A percentile compares a stretch with the other conserved stretches of the same genome.
These are phyloP conservation scores for Fragum fragum DNA, from an alignment of 2,888 invertebrate species.

Conservation along the genomic window DNA sequence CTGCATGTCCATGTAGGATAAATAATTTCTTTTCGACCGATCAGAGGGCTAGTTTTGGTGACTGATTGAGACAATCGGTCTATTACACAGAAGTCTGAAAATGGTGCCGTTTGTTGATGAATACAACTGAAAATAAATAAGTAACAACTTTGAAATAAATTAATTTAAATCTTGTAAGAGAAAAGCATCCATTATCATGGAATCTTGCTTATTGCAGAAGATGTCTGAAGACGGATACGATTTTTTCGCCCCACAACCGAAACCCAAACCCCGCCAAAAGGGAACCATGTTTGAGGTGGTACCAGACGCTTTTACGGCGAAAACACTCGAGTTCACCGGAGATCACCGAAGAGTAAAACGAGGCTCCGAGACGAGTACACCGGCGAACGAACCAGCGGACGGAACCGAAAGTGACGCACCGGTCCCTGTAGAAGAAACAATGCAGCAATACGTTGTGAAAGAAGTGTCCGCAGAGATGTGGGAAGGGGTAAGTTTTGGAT, in stretches of 20 bases:
- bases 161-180: no score
- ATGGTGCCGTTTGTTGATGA: no score
- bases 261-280: constrained; percentile 76
- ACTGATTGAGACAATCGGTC: no score
- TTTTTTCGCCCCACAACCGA: constrained; percentile 78
- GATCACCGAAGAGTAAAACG: constrained; percentile 62
- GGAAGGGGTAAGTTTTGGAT: constrained; percentile 66
- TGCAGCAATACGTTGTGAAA: constrained; percentile 61
- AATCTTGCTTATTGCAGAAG: neutral
- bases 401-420: constrained; percentile 25
- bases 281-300: constrained; percentile 79
- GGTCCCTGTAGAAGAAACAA: constrained; percentile 49
- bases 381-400: constrained; percentile 19
- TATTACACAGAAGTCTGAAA: no score
- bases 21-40: no score
- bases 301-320: constrained; percentile 79
- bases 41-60: no score
- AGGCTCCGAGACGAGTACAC: constrained; percentile 27
- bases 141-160: no score
- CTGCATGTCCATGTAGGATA: no score
- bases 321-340: constrained; percentile 75
- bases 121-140: no score
- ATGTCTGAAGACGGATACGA: constrained; percentile 78
- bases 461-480: constrained; percentile 73
- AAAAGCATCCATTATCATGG: no score